phyloP scores from a whole-genome alignment of 1,140 invertebrate species.

The Lordiphosa clarofinis region DNA sequence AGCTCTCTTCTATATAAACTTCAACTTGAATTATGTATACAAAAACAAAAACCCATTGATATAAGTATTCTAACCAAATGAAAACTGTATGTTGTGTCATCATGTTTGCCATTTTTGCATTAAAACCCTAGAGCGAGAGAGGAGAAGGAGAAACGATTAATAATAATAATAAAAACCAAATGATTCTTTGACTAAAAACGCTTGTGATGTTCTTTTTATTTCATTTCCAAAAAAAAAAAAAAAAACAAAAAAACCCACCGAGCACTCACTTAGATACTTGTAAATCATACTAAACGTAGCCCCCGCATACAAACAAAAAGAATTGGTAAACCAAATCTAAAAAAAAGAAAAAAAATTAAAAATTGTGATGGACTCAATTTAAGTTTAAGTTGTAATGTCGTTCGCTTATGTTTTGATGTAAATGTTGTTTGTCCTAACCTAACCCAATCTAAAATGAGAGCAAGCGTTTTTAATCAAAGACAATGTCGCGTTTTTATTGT shows the following conservation, averaged over 20 bases:
- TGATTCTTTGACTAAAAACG: conserved; percentile 79
- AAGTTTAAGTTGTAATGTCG: conserved; percentile 67
- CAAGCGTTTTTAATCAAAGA: conserved; percentile 80
- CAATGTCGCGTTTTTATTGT: conserved; percentile 30
- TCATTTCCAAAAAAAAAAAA: conserved; percentile 32
- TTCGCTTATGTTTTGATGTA: conserved; percentile 26
- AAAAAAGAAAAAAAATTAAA: conserved; percentile 45
- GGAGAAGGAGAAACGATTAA: conserved; percentile 63
- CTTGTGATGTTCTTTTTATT: conserved; percentile 79
- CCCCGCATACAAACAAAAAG: conserved; percentile 12
- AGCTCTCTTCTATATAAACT: conserved; percentile 6
- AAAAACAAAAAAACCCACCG: conserved; percentile 44
- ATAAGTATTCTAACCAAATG: conserved; percentile 26
- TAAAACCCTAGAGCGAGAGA: not conserved
- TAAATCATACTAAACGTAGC: conserved; percentile 7
- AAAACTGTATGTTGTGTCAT: conserved; percentile 35
- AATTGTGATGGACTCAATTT: conserved; percentile 79
- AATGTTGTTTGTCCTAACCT: conserved; percentile 14
- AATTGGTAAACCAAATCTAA: conserved; percentile 33
- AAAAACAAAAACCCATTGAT: conserved; percentile 24
- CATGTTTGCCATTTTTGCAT: conserved; percentile 35
- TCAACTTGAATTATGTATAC: conserved; percentile 5
- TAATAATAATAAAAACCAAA: conserved; percentile 66
- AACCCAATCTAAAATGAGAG: conserved; percentile 28
- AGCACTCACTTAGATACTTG: conserved; percentile 49